Conservation (phyloP, 2,888 invertebrate genomes). For the Tenodera sinensis region DNA sequence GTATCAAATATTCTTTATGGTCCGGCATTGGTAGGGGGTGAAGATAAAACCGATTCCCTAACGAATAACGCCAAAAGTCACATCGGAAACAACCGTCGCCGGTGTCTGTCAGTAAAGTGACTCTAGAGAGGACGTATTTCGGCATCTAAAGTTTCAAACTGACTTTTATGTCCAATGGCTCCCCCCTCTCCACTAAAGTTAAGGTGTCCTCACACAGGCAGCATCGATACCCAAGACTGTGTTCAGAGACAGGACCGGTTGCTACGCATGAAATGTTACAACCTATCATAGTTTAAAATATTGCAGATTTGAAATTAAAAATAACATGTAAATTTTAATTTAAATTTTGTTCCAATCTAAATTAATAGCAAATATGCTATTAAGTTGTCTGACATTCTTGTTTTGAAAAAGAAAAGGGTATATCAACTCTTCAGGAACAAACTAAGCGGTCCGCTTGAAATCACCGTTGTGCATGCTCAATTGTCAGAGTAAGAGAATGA, state of each 20-base stretch:
- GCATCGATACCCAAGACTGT: background rate
- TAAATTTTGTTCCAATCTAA: too few relatives aligned
- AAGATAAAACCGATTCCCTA: slow-evolving; percentile 23
- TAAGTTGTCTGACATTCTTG: too few relatives aligned
- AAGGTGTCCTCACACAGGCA: background rate
- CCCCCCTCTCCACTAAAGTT: background rate
- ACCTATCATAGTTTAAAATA: background rate
- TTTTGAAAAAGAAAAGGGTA: too few relatives aligned
- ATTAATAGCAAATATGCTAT: too few relatives aligned
- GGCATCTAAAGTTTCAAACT: slow-evolving; percentile 24
- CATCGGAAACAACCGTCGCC: slow-evolving; percentile 5
- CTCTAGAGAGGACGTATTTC: slow-evolving; percentile 18
- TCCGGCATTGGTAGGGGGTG: slow-evolving; percentile 19
- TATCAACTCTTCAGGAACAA: too few relatives aligned
- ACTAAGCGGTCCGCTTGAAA: too few relatives aligned
- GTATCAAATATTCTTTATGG: slow-evolving; percentile 28
- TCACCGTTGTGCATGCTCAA: too few relatives aligned
- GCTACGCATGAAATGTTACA: background rate
- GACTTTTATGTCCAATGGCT: slow-evolving; percentile 18
- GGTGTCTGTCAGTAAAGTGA: background rate
- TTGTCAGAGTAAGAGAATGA: too few relatives aligned
- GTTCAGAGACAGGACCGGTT: background rate
- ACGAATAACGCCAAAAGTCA: slow-evolving; percentile 10
- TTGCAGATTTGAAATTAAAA: too few relatives aligned
- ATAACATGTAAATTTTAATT: too few relatives aligned